phyloP scores from a whole-genome alignment of 2,797 vertebrate genomes.

The Falco berigora region DNA sequence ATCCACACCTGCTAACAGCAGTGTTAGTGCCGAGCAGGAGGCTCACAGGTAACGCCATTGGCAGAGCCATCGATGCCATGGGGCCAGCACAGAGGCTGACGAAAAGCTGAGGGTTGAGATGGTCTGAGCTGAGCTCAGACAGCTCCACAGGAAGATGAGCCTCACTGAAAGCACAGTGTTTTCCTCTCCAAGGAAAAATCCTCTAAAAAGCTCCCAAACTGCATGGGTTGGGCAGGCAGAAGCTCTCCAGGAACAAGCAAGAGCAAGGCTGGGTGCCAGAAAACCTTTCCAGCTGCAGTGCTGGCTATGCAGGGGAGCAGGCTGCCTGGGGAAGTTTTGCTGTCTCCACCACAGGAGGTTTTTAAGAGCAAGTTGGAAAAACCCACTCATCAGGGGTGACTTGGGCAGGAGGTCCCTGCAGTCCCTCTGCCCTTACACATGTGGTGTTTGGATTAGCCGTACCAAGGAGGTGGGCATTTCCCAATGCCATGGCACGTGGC shows the following conservation, averaged over 20 bases:
- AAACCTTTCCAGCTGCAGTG: background rate
- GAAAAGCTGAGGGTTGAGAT: background rate
- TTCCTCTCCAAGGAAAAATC: background rate
- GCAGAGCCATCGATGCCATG: background rate
- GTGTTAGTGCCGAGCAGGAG: rapidly evolving
- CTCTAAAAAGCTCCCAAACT: background rate
- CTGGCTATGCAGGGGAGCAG: background rate
- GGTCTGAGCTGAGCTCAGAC: background rate
- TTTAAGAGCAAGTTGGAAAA: background rate
- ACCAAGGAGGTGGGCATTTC: background rate
- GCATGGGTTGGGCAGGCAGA: background rate
- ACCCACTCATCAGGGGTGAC: background rate
- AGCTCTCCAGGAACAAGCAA: background rate
- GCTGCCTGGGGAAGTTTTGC: background rate
- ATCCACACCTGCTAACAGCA: rapidly evolving
- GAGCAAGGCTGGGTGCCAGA: background rate
- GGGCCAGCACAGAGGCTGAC: background rate
- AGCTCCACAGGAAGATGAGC: background rate
- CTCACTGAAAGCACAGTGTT: background rate
- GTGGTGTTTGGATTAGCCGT: rapidly evolving
- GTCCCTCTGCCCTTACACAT: background rate
- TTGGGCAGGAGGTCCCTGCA: background rate
- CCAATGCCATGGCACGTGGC: rapidly evolving
- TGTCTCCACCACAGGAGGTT: rapidly evolving
- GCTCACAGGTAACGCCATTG: rapidly evolving